These are phyloP conservation scores for Mythimna impura DNA, from an alignment of 2,888 invertebrate genomes.

Conservation along the genomic window DNA sequence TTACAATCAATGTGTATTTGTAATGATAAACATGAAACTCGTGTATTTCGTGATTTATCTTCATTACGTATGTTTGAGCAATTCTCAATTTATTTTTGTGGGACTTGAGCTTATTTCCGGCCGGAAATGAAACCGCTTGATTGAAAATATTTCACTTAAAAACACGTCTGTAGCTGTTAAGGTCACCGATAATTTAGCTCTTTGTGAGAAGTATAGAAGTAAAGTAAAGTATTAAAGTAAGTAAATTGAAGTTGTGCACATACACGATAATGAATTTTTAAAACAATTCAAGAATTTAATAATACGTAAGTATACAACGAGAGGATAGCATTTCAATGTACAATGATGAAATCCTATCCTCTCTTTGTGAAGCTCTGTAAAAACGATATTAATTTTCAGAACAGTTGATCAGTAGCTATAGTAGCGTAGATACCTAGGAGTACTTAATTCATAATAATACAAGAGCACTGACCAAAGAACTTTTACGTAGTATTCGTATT, in stretches of 20 bases:
- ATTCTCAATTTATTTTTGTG: constrained; percentile 16
- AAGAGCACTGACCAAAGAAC: not conserved
- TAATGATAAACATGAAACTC: not conserved
- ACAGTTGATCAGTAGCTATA: not conserved
- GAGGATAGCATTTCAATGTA: not conserved
- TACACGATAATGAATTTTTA: constrained; percentile 1
- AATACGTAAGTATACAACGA: not conserved
- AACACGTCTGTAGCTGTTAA: not conserved
- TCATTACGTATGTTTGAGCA: constrained; percentile 1
- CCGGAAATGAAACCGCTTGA: constrained; percentile 4
- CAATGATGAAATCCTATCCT: not conserved
- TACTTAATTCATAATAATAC: not conserved
- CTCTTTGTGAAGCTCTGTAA: not conserved
- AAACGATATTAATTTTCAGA: not conserved
- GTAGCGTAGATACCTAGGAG: not conserved
- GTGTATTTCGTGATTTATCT: not conserved
- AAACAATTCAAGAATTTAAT: constrained; percentile 1
- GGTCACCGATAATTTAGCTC: not conserved
- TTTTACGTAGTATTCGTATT: not conserved
- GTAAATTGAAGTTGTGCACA: not conserved
- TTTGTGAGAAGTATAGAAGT: not conserved
- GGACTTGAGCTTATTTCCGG: not conserved
- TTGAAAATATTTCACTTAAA: constrained; percentile 7
- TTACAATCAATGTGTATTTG: constrained; percentile 1
- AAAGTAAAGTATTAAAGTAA: too few relatives aligned